These are phyloP conservation scores for Scelioninae gen. 1 DNA, from an alignment of 2,888 invertebrate genomes.

Conservation along the genomic window DNA sequence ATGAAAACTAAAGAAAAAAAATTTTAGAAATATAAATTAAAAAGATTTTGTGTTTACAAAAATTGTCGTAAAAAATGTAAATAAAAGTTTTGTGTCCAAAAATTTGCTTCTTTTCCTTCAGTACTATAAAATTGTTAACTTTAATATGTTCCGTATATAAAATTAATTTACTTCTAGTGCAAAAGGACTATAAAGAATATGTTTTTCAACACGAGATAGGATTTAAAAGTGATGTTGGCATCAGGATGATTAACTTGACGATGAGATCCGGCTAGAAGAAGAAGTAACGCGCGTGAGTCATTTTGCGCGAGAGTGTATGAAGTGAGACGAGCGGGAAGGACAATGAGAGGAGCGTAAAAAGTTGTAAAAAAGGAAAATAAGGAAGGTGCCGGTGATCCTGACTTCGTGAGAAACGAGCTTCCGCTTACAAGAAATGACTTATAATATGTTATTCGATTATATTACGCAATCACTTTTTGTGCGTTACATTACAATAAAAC, in stretches of 20 bases:
- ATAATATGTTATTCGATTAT: conserved; percentile 58
- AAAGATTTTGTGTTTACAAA: too few species aligned
- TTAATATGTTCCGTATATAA: too few species aligned
- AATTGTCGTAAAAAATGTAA: too few species aligned
- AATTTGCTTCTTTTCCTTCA: too few species aligned
- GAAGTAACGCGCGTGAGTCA: conserved; percentile 50
- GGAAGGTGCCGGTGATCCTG: conserved; percentile 55
- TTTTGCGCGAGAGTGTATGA: conserved; percentile 45
- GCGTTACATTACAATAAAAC: conserved; percentile 35
- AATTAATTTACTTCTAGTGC: too few species aligned
- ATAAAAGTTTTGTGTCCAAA: too few species aligned
- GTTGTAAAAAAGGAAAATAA: conserved; percentile 62
- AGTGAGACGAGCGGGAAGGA: conserved; percentile 65
- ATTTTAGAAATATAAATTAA: too few species aligned
- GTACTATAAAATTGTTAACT: too few species aligned
- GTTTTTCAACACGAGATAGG: conserved; percentile 1
- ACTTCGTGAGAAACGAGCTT: conserved; percentile 59
- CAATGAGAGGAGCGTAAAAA: conserved; percentile 61
- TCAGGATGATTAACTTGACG: conserved; percentile 77
- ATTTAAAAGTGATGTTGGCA: conserved; percentile 71
- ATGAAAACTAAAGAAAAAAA: too few species aligned
- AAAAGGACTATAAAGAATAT: not conserved
- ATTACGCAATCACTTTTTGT: conserved; percentile 55
- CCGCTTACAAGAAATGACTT: conserved; percentile 54
- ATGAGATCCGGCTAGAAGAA: conserved; percentile 39